These are phyloP conservation scores for Cyanoliseus patagonus DNA, from an alignment of 2,113 vertebrate species.

Conservation along the genomic window DNA sequence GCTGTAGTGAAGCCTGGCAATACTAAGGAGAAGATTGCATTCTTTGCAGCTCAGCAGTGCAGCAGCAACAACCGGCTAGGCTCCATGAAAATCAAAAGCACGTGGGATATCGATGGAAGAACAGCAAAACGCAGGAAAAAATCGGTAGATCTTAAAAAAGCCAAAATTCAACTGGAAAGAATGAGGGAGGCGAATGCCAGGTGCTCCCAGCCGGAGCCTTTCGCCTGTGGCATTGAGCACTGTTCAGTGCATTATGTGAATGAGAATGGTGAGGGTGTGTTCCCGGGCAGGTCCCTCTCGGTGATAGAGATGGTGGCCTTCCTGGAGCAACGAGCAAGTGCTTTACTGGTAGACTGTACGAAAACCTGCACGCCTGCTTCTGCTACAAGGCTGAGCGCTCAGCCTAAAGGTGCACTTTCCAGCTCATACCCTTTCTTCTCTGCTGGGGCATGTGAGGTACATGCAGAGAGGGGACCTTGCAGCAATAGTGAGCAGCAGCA, in stretches of 20 bases:
- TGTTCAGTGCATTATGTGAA: constrained; percentile 71
- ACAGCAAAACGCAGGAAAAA: constrained; percentile 86
- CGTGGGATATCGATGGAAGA: constrained; percentile 84
- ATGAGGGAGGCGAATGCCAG: constrained; percentile 68
- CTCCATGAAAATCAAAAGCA: constrained; percentile 86
- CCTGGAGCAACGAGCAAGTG: constrained; percentile 84
- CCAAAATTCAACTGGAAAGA: constrained; percentile 74
- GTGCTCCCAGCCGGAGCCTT: constrained; percentile 72
- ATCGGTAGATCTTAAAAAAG: constrained; percentile 77
- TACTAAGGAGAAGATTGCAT: constrained; percentile 94
- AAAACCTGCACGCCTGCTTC: constrained; percentile 63
- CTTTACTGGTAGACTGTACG: constrained; percentile 74
- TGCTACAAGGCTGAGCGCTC: constrained; percentile 49
- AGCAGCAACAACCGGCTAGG: constrained; percentile 48
- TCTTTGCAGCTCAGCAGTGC: constrained; percentile 87
- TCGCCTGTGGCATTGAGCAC: constrained; percentile 72
- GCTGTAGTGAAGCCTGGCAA: constrained; percentile 93
- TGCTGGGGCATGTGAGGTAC: constrained; percentile 13
- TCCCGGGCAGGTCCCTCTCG: constrained; percentile 76
- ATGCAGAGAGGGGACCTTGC: neutral
- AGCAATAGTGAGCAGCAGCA: constrained; percentile 62
- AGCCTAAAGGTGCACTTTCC: constrained; percentile 41
- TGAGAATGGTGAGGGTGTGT: constrained; percentile 35
- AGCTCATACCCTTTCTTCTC: constrained; percentile 31
- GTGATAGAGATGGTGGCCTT: constrained; percentile 95